These are phyloP conservation scores for Philhelius pedissequus DNA, from an alignment of 2,888 invertebrate genomes.

Conservation along the genomic window DNA sequence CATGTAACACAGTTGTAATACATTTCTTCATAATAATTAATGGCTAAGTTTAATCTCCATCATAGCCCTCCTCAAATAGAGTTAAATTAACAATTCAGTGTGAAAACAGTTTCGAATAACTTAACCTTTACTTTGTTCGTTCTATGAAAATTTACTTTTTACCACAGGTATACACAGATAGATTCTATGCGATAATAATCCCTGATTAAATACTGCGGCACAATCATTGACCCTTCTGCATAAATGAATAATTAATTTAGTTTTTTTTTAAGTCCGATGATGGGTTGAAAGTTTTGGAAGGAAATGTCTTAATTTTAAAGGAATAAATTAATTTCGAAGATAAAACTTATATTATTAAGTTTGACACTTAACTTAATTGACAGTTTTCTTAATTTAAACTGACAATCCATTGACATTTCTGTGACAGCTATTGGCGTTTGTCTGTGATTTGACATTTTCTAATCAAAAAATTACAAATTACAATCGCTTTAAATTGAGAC, in stretches of 20 bases:
- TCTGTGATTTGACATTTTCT: neutral
- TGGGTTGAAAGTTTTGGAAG: conserved; percentile 24
- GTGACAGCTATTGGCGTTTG: neutral
- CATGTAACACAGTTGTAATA: conserved; percentile 5
- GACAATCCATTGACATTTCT: neutral
- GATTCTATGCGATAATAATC: conserved; percentile 44
- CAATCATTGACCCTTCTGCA: conserved; percentile 42
- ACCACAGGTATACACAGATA: conserved; percentile 15
- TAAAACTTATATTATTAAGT: neutral
- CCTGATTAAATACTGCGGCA: conserved; percentile 53
- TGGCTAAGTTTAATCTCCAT: neutral
- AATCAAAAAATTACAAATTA: no score
- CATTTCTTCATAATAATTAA: conserved; percentile 18
- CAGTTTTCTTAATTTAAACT: neutral
- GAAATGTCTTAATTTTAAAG: neutral
- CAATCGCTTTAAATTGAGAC: neutral
- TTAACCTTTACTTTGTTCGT: neutral
- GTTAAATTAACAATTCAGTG: conserved; percentile 5
- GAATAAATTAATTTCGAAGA: neutral
- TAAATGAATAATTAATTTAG: conserved; percentile 64
- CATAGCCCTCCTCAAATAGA: neutral
- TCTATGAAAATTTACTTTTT: neutral
- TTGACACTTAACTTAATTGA: neutral
- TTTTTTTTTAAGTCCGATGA: no score
- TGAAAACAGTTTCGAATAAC: conserved; percentile 21